Base-by-base conservation (phyloP, 2,797 vertebrate genomes). In the Sebastes nivosus region DNA sequence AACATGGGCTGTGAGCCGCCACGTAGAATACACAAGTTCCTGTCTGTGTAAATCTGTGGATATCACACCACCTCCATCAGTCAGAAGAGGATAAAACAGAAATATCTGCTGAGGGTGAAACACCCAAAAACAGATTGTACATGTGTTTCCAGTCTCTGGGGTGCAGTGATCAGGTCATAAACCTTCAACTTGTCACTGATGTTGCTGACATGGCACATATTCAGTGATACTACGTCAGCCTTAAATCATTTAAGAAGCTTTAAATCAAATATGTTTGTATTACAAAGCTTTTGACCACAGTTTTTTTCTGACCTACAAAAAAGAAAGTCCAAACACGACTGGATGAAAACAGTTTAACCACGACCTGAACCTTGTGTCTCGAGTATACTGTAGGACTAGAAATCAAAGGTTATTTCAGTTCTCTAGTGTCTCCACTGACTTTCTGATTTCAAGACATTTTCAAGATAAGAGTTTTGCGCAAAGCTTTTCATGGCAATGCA, bases 11-110 rank as follows among this genome's bases (percentile, higher is more conserved):
- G 67, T 58, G 77, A 77, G 76, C 59, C 0, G 30, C 64, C 65
- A 69, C 24, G 50, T 4, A 67, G 84, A 86, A 84, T 80, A 72
- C 67, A 87, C 73, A 88, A 85, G 77, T 64, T 72, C 63, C 80
- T 77, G 67, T 67, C 69, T 29, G 58, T 69, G 77, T 66, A 79
- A 74, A 79, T 76, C 54, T 75, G 38, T 55, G 32, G 65, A 29
- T 65, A 80, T 82, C 81, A 73, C 70, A 55, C 65, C 86, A 69
- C 22, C 38, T 58, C 79, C 20, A 29, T 25, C 32, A 83, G 72
- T 24, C 54, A 58, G 55, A 71, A 0, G 11, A 34, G 32, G 27
- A 82, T 75, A 27, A 65, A 74, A 77, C 42, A 9, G 52, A 67
- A 69, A 54, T 46, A 79, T 72, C 59, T 73, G 65, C 50, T 4